phyloP scores from a whole-genome alignment of 2,113 vertebrate genomes.

The Ictidomys tridecemlineatus region DNA sequence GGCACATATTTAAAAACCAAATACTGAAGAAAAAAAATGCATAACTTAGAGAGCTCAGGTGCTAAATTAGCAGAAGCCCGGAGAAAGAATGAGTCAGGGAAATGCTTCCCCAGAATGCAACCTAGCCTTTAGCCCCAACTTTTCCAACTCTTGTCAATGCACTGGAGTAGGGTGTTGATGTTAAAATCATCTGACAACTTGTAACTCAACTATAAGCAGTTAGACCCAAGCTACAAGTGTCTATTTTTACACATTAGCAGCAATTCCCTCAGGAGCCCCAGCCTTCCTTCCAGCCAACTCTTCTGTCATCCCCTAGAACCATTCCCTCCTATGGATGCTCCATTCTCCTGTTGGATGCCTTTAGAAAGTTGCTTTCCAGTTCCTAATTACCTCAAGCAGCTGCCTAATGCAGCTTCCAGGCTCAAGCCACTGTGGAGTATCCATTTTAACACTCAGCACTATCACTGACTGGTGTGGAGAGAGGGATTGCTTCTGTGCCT shows the following conservation, averaged over 20 bases:
- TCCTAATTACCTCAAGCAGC: slow-evolving; percentile 77
- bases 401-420: slow-evolving; percentile 65
- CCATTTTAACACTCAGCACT: slow-evolving; percentile 70
- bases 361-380: slow-evolving; percentile 63
- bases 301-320: slow-evolving; percentile 35
- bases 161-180: slow-evolving; percentile 59
- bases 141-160: slow-evolving; percentile 61
- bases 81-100: slow-evolving; percentile 67
- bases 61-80: slow-evolving; percentile 72
- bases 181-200: slow-evolving; percentile 65
- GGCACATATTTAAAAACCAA: slow-evolving; percentile 86
- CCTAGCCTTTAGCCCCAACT: slow-evolving; percentile 55
- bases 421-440: background rate
- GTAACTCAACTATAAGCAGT: slow-evolving; percentile 62
- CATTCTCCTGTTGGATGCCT: slow-evolving; percentile 53
- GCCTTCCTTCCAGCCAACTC: slow-evolving; percentile 64
- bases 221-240: slow-evolving; percentile 66
- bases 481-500: slow-evolving; percentile 39
- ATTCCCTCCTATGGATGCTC: slow-evolving; percentile 54
- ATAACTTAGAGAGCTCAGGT: slow-evolving; percentile 83
- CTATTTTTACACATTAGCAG: slow-evolving; percentile 78
- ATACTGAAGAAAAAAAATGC: slow-evolving; percentile 76
- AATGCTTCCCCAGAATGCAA: slow-evolving; percentile 62
- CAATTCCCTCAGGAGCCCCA: slow-evolving; percentile 64
- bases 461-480: slow-evolving; percentile 40